Conservation (phyloP, 2,797 vertebrate genomes). For the Rhinella marina region DNA sequence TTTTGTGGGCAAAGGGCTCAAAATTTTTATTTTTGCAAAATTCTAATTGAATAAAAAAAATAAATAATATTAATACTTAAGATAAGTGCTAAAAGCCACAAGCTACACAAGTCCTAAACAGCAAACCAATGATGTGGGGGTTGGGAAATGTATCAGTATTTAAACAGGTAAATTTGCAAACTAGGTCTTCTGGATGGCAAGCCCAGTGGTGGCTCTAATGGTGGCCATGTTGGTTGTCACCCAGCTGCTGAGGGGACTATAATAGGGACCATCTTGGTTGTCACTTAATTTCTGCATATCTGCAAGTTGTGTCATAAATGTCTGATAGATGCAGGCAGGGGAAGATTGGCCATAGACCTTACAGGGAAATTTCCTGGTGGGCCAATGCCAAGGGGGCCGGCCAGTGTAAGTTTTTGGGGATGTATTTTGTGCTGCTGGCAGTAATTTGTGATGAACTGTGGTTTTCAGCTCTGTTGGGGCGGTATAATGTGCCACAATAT, state of each 20-base stretch:
- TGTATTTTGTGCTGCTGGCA: too few relatives aligned
- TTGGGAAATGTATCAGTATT: not conserved
- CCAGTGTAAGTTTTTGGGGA: too few relatives aligned
- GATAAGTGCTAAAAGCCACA: not conserved
- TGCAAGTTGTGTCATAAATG: not conserved
- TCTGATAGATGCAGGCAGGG: not conserved
- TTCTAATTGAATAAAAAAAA: not conserved
- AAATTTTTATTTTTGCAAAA: not conserved
- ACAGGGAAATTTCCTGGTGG: too few relatives aligned
- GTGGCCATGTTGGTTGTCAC: not conserved
- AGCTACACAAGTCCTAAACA: not conserved
- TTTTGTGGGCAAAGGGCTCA: too few relatives aligned
- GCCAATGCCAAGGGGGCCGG: too few relatives aligned
- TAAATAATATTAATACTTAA: not conserved
- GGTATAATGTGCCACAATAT: too few relatives aligned
- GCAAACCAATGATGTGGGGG: not conserved
- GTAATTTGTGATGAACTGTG: too few relatives aligned
- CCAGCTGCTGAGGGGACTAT: not conserved
- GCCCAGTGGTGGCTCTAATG: not conserved
- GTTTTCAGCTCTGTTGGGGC: too few relatives aligned
- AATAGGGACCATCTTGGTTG: not conserved
- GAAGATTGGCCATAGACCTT: too few relatives aligned
- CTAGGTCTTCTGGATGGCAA: not conserved
- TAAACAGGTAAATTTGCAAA: not conserved
- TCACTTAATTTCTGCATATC: not conserved